phyloP scores from a whole-genome alignment of 2,113 vertebrate species.

The Pterophyllum scalare region DNA sequence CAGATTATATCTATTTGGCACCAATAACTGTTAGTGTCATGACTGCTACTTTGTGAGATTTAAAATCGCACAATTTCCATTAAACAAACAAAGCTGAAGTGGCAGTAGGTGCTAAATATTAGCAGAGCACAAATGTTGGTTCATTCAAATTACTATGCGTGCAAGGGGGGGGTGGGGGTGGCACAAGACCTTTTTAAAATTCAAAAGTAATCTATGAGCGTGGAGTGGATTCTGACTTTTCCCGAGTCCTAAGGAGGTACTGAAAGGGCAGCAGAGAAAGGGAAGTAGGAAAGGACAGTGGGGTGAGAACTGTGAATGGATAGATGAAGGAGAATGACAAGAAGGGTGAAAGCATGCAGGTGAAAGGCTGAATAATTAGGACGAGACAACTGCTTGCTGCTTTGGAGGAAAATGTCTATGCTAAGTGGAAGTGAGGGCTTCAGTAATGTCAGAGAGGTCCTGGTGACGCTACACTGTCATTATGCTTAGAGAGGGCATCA shows the following conservation, averaged over 20 bases:
- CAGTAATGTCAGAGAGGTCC: conserved; percentile 52
- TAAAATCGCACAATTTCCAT: neutral
- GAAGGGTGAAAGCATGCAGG: conserved; percentile 31
- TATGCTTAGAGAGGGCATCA: conserved; percentile 34
- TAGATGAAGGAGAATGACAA: conserved; percentile 46
- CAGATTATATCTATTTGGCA: neutral
- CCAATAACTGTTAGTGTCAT: neutral
- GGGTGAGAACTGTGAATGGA: conserved; percentile 38
- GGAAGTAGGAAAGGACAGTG: conserved; percentile 38
- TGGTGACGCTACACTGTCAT: conserved; percentile 39
- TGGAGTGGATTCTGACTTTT: conserved; percentile 56
- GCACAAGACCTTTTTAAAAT: conserved; percentile 82
- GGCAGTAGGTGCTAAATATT: conserved; percentile 5
- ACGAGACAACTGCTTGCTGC: conserved; percentile 27
- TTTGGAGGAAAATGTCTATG: conserved; percentile 37
- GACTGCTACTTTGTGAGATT: neutral
- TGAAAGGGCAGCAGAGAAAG: conserved; percentile 72
- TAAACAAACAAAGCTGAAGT: conserved; percentile 13
- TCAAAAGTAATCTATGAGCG: conserved; percentile 63
- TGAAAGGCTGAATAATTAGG: conserved; percentile 58
- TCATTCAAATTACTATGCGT: conserved; percentile 50
- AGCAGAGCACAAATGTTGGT: conserved; percentile 16
- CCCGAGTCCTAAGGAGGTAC: conserved; percentile 66
- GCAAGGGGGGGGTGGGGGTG: neutral
- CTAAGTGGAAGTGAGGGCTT: conserved; percentile 51